Percentiles rank a stretch among this genome's conserved stretches.
These are phyloP conservation scores for Acronicta alni DNA, from an alignment of 2,888 invertebrate genomes.

Conservation along the genomic window DNA sequence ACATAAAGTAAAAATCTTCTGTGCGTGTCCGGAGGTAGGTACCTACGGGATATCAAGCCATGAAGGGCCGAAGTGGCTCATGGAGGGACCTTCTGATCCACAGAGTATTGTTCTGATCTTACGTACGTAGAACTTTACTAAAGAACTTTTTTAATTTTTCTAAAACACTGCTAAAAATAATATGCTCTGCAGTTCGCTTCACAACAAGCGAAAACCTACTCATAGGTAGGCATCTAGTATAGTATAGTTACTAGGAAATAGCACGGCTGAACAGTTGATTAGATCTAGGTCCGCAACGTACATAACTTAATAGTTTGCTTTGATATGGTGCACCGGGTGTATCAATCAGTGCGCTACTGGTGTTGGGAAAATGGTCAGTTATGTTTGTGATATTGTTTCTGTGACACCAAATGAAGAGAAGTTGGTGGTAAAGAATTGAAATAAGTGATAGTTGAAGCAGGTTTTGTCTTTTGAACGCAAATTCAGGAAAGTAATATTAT, in stretches of 20 bases:
- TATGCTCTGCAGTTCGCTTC: too few species aligned
- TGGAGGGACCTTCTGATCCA: too few species aligned
- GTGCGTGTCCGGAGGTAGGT: slow-evolving; percentile 10
- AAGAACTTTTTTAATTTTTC: too few species aligned
- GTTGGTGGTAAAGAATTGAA: too few species aligned
- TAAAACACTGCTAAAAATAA: too few species aligned
- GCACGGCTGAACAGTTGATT: slow-evolving; percentile 46
- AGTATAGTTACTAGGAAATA: neutral
- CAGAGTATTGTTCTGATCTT: too few species aligned
- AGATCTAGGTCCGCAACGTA: slow-evolving; percentile 13
- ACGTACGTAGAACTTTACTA: too few species aligned
- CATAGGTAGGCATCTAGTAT: too few species aligned
- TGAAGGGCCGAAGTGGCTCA: slow-evolving; percentile 48
- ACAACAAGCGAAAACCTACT: neutral
- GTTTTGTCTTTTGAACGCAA: too few species aligned
- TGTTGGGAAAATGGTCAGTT: neutral
- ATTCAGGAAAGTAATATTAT: too few species aligned
- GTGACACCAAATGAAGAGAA: slow-evolving; percentile 3
- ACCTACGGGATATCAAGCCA: neutral
- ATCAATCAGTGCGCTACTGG: slow-evolving; percentile 2
- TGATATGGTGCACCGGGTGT: slow-evolving; percentile 48
- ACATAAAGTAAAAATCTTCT: slow-evolving; percentile 13
- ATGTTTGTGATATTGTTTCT: slow-evolving; percentile 17
- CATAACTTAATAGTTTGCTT: slow-evolving; percentile 31
- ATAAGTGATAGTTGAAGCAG: too few species aligned